Evolutionary conservation across 2,888 invertebrate species (phyloP).

Genomic region (Patella caerulea): DNA sequence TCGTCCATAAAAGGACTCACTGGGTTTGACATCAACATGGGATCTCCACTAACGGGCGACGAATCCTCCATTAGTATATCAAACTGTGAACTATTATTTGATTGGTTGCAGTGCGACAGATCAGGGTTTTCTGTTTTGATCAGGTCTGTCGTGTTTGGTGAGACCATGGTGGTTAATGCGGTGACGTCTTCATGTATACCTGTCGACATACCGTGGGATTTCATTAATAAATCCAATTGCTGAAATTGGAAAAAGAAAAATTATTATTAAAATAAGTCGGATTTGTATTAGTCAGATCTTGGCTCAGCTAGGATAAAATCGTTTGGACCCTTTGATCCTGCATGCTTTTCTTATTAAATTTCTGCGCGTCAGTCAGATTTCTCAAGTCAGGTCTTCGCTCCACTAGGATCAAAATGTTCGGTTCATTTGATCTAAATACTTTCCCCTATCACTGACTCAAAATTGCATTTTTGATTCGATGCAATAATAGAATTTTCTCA

Average conservation of each 20-base stretch:
- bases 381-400: too few species aligned
- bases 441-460: too few species aligned
- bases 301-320: too few species aligned
- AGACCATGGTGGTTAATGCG: slow-evolving; percentile 39
- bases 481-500: too few species aligned
- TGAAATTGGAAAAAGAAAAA: slow-evolving; percentile 36
- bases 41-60: slow-evolving; percentile 61
- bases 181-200: slow-evolving; percentile 43
- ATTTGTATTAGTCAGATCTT: not conserved
- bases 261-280: not conserved
- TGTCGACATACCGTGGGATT: slow-evolving; percentile 51
- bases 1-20: slow-evolving; percentile 48
- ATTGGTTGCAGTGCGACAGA: not conserved
- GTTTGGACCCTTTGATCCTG: too few species aligned
- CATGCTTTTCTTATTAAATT: too few species aligned
- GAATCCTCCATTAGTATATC: slow-evolving; percentile 48
- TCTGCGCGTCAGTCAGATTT: too few species aligned
- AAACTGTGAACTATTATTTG: not conserved
- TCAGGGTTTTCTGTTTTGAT: slow-evolving; percentile 29
- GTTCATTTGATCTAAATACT: not conserved
- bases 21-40: slow-evolving; percentile 61
- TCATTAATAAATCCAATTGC: slow-evolving; percentile 63
- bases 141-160: slow-evolving; percentile 29
- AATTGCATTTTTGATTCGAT: too few species aligned
- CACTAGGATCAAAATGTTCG: too few species aligned